Percentiles rank a stretch among this genome's conserved stretches.
Evolutionary conservation across 2,888 invertebrate genomes (phyloP).

Genomic region (Dryomyza anilis): DNA sequence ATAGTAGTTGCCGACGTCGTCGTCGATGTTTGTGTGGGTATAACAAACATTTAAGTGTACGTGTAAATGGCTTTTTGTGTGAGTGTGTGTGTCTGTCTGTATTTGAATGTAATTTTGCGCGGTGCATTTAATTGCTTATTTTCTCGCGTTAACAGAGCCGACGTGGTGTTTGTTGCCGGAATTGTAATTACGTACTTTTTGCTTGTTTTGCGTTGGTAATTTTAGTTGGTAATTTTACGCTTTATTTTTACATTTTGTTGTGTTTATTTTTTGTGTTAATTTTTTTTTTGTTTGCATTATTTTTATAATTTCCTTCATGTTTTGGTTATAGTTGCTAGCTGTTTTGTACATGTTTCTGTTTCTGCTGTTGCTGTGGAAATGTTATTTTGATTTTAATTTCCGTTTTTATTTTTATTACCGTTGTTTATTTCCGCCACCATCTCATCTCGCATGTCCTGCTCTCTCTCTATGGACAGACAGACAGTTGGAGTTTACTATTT

Average conservation of each 20-base stretch:
- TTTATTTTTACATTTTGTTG: not conserved
- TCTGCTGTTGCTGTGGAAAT: not conserved
- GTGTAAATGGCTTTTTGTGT: not conserved
- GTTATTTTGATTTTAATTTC: conserved; percentile 3
- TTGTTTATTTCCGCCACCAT: too few relatives aligned
- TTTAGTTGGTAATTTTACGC: too few relatives aligned
- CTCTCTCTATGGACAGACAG: not conserved
- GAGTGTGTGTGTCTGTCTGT: not conserved
- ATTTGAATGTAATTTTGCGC: not conserved
- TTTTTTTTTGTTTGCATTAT: not conserved
- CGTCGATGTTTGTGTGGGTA: not conserved
- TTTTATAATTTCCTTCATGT: not conserved
- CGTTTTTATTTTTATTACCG: not conserved
- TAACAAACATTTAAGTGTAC: not conserved
- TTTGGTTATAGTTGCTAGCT: not conserved
- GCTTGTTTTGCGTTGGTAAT: too few relatives aligned
- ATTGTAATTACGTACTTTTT: conserved; percentile 10
- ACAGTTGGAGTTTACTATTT: not conserved
- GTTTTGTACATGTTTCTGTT: not conserved
- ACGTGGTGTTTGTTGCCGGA: conserved; percentile 3
- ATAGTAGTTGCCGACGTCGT: not conserved
- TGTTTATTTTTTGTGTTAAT: not conserved
- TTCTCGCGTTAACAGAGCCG: not conserved
- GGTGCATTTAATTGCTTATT: conserved; percentile 18
- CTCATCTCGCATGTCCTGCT: too few relatives aligned